Evolutionary conservation across 2,797 vertebrate genomes (phyloP), one percentile per base, ranked within the genome.

Genomic region (Otolemur crassicaudatus): DNA sequence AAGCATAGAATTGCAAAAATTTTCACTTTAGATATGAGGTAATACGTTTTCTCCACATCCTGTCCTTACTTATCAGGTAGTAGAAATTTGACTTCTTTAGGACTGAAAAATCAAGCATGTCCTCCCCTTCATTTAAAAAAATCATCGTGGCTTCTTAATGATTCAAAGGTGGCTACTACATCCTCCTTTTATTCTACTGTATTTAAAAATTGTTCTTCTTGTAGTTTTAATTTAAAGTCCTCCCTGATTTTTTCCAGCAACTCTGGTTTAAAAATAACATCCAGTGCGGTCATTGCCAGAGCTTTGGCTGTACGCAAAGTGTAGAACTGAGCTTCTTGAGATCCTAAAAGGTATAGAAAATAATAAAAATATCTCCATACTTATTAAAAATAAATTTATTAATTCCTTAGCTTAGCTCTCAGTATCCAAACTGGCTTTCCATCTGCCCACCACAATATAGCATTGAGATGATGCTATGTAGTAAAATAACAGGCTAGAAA

Each of bases 281-380:
- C 99, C 97, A 99, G 97, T 17, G 99, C 99, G 93, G 99, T 99
- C 99, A 99, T 99, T 16, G 99, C 99, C 98, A 99, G 98, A 86
- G 99, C 99, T 97, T 99, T 99, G 91, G 99, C 99, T 27, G 99
- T 98, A 96, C 99, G 98, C 98, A 99, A 98, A 94, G 99, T 95
- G 49, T 99, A 99, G 98, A 99, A 99, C 97, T 99, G 99, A 97
- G 99, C 99, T 91, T 98, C 97, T 94, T 99, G 98, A 88, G 99
- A 99, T 93, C 99, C 99, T 99, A 96, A 85, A 97, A 75, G 72
- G 43, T 17, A 79, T 8, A 94, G 92, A 79, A 90, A 95, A 86
- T 49, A 84, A 58, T 89, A 23, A 61, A 87, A 85, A 84, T 56
- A 87, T 3, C 22, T 72, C 11, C 8, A 31, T 34, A 49, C 29